Evolutionary conservation across 2,888 invertebrate genomes (phyloP), one percentile per base, ranked within the genome.

Genomic region (Dasysyrphus tricinctus): DNA sequence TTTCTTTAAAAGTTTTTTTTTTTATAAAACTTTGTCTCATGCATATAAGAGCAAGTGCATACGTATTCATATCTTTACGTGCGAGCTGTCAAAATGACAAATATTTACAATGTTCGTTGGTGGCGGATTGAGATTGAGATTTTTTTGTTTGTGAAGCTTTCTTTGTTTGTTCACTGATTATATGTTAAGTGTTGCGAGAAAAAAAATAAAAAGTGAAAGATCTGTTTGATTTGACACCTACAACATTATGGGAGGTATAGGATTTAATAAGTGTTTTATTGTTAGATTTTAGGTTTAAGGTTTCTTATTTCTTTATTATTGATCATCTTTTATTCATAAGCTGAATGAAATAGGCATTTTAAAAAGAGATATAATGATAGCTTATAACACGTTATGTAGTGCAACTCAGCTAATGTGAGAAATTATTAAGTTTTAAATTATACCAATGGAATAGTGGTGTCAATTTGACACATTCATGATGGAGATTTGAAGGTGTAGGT

Each of bases 281-380:
- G 63, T 70, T 69, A 37, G 57, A 44, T 73, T 81, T 70, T 11
- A 49, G 24, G 39, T 73, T 81, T 70, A 9, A 49, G 24, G 39
- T 11, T 11, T 61, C 24, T 56, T 56, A 12, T 63, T 9, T 70
- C 24, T 37, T 32, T 54, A 47, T 29, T 73, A 54, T 72, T 65
- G 75, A 12, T 80, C 61, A 85, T 85, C 72, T 85, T 80, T 80
- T 76, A 85, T 85, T 85, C 84, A 85, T 80, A 49, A 80, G 19
- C 34, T 34, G 14, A 34, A 34, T 47, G 19, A 19, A 49, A 49
- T 16, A 16, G 29, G 34, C 47, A 34, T 65, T 65, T 34, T 1
- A 57, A n/a, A 34, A 49, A 12, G 37, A 37, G 57, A 56, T 61
- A 54, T 39, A 37, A 56, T 56, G 56, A 70, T 56, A 57, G 34